Conservation (phyloP, 2,113 vertebrate genomes). For the Oreochromis tanganicae region DNA sequence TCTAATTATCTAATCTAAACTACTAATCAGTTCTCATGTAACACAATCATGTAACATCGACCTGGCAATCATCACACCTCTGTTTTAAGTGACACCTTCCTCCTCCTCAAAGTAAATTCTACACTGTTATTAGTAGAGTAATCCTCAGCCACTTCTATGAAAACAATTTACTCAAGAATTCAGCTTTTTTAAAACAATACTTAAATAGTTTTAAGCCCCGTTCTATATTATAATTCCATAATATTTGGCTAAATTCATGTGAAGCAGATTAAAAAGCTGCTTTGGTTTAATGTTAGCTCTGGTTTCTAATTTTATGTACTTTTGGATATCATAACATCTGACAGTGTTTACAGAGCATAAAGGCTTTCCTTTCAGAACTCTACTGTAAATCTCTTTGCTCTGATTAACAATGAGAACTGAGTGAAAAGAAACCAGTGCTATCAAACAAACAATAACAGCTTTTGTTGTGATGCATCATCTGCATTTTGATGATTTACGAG, state of each 20-base stretch:
- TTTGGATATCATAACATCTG: not conserved
- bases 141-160: not conserved
- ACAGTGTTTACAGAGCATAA: not conserved
- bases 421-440: not conserved
- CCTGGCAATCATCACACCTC: not conserved
- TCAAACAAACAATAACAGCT: not conserved
- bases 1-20: too few species aligned
- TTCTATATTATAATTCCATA: not conserved
- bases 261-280: not conserved
- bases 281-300: not conserved
- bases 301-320: not conserved
- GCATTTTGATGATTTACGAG: not conserved
- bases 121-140: not conserved
- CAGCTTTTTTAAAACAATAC: not conserved
- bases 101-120: not conserved
- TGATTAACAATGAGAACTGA: not conserved
- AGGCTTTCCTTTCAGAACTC: not conserved
- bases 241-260: accelerated
- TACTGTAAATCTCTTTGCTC: not conserved
- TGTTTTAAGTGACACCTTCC: not conserved
- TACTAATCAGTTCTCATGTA: not conserved
- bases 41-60: not conserved
- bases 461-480: not conserved
- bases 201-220: accelerated
- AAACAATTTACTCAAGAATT: not conserved